Evolutionary conservation across 2,888 invertebrate genomes (phyloP), one percentile per base, ranked within the genome.

Genomic region (Plagodis dolabraria): DNA sequence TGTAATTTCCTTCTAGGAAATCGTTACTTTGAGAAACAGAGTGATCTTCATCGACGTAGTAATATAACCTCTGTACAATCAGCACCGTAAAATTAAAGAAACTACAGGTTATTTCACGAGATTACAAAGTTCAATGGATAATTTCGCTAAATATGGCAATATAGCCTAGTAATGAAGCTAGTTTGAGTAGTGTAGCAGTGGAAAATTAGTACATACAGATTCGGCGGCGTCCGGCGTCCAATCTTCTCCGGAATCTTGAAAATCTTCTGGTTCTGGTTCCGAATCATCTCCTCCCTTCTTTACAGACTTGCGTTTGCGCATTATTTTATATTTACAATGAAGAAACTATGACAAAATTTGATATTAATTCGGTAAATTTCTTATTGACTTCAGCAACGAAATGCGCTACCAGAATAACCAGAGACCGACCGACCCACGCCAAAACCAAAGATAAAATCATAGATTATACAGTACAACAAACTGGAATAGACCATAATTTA

Each of bases 141-240:
- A 2, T 22, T 22, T 22, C 22, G 1, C 22, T 22, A 22, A 22
- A 22, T 22, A 22, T 22, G 22, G 22, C 22, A n/a, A n/a, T 22
- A 22, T 22, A 22, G 22, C 4, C 22, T 22, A 22, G 22, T 4
- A 2, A 2, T 22, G 22, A 22, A 22, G 22, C 22, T 22, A 22
- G 22, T 22, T 1, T 40, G 11, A 53, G 9, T 45, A 45, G 40
- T 44, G 44, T 7, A 12, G 22, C 34, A 6, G 45, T 46, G 44
- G 43, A 42, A 8, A 52, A 12, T 22, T 7, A 58, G 55, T 57
- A 63, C 77, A 80, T 85, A 93, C 93, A 77, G 91, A 71, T 82
- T 91, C 92, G 75, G 92, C 93, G 74, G 92, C 93, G 74, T 92
- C 93, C 82, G 93, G 93, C 84, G 92, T 93, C 93, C 93, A 93